Base-by-base conservation (phyloP, 2,113 vertebrate species). In the Leucoraja erinaceus region DNA sequence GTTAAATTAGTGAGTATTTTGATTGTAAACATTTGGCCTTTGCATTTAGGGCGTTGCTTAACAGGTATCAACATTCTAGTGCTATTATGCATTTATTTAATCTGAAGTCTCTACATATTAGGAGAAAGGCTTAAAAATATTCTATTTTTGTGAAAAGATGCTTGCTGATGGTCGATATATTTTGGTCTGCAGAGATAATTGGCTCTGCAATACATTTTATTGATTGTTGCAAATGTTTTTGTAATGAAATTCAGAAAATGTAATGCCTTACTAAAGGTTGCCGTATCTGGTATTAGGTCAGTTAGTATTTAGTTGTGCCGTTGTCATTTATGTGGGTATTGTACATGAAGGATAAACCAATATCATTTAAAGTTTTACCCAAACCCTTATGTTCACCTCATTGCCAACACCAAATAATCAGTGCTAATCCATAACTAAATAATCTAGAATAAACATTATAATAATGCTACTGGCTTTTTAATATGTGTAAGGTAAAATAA, bases 91-190 rank as follows among this genome's bases (percentile, higher is more conserved):
- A 3, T 63, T 16, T 88, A n/a, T 28, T n/a, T 14, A 11, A 63
- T 88, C n/a, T 88, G 59, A 88, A 59, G 83, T 88, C 83, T 61
- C 59, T 66, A 88, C 28, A 33, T 88, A 28, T 88, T 56, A n/a
- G 59, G 7, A 63, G 70, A 63, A 28, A 88, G 59, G 9, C 25
- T 88, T n/a, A 8, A 88, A 79, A 88, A 66, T 31, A 61, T 88
- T 88, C 83, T 88, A 66, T 63, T 88, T 88, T 88, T 88, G 59
- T 88, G 83, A 63, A 63, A 88, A 31, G 28, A 86, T 59, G 20
- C 79, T 84, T 84, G 81, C 56, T 84, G 47, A 54, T 81, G 38
- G 78, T 47, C 56, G 47, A 83, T 38, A 9, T 54, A n/a, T 59
- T 84, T 84, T 84, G 7, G 54, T 4, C 4, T 84, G 56, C 81